Evolutionary conservation across 2,113 vertebrate genomes (phyloP), one percentile per base, ranked within the genome.

Genomic region (Anhinga anhinga): DNA sequence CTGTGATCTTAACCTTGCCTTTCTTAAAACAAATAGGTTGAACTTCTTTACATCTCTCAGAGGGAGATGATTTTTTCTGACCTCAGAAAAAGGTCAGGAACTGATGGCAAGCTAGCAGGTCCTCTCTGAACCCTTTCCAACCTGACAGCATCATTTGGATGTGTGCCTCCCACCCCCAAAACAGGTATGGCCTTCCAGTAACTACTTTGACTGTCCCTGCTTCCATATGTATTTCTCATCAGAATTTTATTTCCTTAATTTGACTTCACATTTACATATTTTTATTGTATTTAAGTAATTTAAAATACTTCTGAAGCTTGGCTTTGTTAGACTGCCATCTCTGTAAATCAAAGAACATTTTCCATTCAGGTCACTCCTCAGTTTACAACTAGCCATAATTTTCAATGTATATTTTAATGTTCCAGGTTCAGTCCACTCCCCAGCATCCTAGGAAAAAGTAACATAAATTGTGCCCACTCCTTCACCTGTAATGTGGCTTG

Each of bases 91-190:
- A 20, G 34, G 9, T 25, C 34, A 38, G 23, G 45, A 72, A 34
- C 27, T 19, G 52, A 58, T 6, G 12, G 38, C 36, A 82, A 94
- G 47, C 22, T 61, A 72, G 38, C 38, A 55, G 50, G 49, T 94
- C 58, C 14, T 62, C 62, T 89, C 30, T 1, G 1, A 87, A 63
- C 9, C n/a, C 38, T 45, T 81, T 74, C 36, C 52, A 78, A 56
- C 26, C 17, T 42, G 45, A 65, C 32, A 50, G 30, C 55, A 56
- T 23, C 42, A 58, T 32, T 53, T 71, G 30, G 38, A 49, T 17
- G 15, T 40, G n/a, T 50, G 58, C 19, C 14, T 7, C n/a, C 30
- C 0, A 0, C 20, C 17, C 26, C 22, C 5, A 20, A 47, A 70
- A 70, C 0, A 0, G 20, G 20, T 66, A 11, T 15, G 40, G 32